phyloP scores from a whole-genome alignment of 2,113 vertebrate species.

The Nycticorax nycticorax region DNA sequence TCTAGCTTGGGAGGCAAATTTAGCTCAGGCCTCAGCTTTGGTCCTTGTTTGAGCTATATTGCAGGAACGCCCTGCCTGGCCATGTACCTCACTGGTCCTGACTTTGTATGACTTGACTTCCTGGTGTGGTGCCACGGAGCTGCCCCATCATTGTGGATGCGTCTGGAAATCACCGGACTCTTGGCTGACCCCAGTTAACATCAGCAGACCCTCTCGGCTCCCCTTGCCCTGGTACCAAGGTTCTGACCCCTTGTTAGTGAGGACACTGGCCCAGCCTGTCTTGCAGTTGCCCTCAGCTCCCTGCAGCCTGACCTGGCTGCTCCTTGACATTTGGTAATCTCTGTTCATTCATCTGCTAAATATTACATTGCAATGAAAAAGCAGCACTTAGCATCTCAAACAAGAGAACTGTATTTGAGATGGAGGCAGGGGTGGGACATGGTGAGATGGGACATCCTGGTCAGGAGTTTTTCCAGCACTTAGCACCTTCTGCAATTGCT shows the following conservation, averaged over 20 bases:
- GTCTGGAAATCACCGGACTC: neutral
- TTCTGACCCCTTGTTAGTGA: neutral
- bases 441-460: neutral
- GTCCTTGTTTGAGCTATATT: neutral
- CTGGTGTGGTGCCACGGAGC: neutral
- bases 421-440: neutral
- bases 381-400: neutral
- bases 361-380: neutral
- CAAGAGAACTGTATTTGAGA: neutral
- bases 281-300: neutral
- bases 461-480: neutral
- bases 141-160: accelerated
- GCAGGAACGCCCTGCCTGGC: neutral
- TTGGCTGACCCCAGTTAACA: neutral
- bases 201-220: neutral
- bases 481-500: neutral
- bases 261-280: neutral
- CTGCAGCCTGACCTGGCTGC: neutral
- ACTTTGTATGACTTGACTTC: neutral
- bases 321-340: neutral
- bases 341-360: neutral
- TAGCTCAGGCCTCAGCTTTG: neutral
- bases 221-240: neutral
- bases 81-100: neutral
- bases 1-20: neutral